Conservation (phyloP, 1,140 invertebrate genomes). For the Drosophila kohkoa region DNA sequence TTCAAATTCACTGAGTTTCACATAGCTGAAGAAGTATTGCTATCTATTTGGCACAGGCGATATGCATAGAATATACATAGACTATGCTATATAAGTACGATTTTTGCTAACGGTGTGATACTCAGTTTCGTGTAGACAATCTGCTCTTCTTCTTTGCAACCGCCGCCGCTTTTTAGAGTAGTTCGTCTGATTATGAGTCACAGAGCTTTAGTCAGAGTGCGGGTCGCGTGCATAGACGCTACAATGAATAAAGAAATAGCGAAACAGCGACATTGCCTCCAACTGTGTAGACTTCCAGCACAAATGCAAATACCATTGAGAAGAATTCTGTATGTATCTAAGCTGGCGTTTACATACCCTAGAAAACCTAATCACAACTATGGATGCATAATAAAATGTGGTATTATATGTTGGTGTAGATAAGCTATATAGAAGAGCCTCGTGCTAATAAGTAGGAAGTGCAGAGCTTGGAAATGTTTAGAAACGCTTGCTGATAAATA, state of each 20-base stretch:
- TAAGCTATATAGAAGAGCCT: background rate
- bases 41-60: conserved; percentile 35
- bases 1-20: conserved; percentile 60
- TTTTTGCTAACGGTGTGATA: conserved; percentile 55
- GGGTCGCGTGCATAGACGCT: conserved; percentile 64
- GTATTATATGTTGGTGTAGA: conserved; percentile 1
- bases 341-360: conserved; percentile 11
- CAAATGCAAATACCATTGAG: conserved; percentile 19
- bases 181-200: conserved; percentile 28
- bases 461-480: no score
- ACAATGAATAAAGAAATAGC: conserved; percentile 60
- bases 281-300: conserved; percentile 44
- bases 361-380: background rate
- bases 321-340: background rate
- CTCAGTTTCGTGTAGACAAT: conserved; percentile 67
- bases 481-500: no score
- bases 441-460: no score
- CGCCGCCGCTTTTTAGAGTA: background rate
- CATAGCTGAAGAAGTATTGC: conserved; percentile 23
- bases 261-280: conserved; percentile 57
- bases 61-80: conserved; percentile 44
- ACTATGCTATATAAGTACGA: conserved; percentile 38
- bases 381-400: background rate
- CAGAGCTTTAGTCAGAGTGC: conserved; percentile 8
- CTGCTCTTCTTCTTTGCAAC: conserved; percentile 23